Base-by-base conservation (phyloP, 2,797 vertebrate species). In the Dendrocincla fuliginosa region DNA sequence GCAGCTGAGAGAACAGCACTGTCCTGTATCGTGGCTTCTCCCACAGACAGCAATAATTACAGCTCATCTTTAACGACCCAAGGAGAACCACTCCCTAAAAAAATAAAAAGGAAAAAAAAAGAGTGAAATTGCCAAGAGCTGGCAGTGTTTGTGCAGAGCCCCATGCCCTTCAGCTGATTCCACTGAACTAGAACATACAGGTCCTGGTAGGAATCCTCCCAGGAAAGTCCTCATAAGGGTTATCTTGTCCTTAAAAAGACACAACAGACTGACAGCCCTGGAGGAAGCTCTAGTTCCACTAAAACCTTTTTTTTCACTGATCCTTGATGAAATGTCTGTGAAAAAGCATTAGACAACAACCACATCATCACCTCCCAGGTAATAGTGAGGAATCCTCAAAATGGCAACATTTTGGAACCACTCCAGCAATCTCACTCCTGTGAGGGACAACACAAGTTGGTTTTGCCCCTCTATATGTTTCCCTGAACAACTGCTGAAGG, bases 401-500 rank as follows among this genome's bases (percentile, higher is more conserved):
- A 68, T 2, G 6, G 49, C 16, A 76, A 1, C 0, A 0, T 16
- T 84, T 91, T 65, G 32, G 68, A 92, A 57, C 27, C 27, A 23
- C 42, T 79, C 14, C 63, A 79, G 60, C 25, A 35, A 49, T 23
- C 23, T 60, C 32, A 9, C 28, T 49, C 57, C 37, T 15, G 11
- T 8, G 32, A 85, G 35, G 25, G 22, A n/a, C 41, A 47, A 12
- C 24, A n/a, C 12, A 6, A 13, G 5, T 35, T 59, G 59, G 25
- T n/a, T 77, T 39, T 46, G 27, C 24, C 41, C 71, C 53, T 84
- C 39, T 6, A 52, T 22, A 28, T 24, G 25, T 27, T 60, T 42
- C 8, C 28, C 28, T 11, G 3, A 67, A 39, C 0, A 0, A 15
- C 61, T 27, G 20, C 4, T 14, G 16, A 2, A 63, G 13, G 18